Conservation (phyloP, 2,113 vertebrate genomes). For the Helogale parvula region DNA sequence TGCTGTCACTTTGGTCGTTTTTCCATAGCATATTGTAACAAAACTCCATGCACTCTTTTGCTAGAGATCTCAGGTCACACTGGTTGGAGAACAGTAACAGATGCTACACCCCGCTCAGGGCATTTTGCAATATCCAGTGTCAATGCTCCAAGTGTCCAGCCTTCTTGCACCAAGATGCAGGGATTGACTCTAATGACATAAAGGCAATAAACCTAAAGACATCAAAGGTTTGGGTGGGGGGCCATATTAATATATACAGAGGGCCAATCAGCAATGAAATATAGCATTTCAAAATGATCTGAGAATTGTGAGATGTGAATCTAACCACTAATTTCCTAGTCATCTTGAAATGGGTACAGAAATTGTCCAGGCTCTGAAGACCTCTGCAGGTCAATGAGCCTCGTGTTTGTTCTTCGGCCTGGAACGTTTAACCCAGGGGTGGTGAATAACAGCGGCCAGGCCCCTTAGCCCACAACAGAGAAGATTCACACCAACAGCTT, state of each 20-base stretch:
- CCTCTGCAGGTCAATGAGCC: background rate
- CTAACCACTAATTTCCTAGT: background rate
- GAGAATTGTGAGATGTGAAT: background rate
- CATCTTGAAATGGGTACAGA: background rate
- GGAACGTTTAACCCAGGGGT: background rate
- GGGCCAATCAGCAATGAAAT: background rate
- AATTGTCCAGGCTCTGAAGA: background rate
- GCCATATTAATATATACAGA: background rate
- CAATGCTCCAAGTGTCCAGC: background rate
- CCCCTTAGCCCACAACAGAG: background rate
- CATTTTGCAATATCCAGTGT: background rate
- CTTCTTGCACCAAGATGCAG: background rate
- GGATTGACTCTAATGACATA: background rate
- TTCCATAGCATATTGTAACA: background rate
- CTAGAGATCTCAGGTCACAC: background rate
- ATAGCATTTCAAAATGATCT: background rate
- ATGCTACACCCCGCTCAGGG: accelerated
- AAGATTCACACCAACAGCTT: background rate
- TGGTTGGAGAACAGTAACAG: background rate
- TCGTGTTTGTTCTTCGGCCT: background rate
- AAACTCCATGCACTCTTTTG: background rate
- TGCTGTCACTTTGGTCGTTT: background rate
- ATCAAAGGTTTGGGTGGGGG: background rate
- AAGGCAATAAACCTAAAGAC: background rate
- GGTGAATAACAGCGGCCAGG: background rate